Evolutionary conservation across 2,113 vertebrate species (phyloP).

Genomic region (Hymenochirus boettgeri): DNA sequence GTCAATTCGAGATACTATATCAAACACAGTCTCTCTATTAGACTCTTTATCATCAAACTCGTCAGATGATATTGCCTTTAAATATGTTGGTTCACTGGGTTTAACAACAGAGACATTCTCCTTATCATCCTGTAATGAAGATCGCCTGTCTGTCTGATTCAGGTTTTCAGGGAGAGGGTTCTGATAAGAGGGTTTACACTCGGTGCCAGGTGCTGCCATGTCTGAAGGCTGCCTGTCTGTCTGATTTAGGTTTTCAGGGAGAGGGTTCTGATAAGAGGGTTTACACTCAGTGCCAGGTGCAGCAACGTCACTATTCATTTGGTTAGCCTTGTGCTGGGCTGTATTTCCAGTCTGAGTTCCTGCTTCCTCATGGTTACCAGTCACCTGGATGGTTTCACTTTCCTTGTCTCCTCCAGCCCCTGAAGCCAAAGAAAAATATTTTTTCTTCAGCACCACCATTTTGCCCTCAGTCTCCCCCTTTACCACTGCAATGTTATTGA

Average conservation of each 20-base stretch:
- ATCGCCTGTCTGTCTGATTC: neutral
- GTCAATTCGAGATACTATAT: constrained; percentile 28
- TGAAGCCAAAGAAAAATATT: constrained; percentile 44
- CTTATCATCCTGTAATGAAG: neutral
- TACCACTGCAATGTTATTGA: constrained; percentile 77
- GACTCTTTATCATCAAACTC: constrained; percentile 29
- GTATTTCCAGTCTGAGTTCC: neutral
- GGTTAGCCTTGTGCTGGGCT: neutral
- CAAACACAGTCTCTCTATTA: constrained; percentile 52
- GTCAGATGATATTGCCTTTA: constrained; percentile 23
- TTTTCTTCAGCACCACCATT: constrained; percentile 69
- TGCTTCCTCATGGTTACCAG: neutral
- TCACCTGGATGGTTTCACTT: neutral
- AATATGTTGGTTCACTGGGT: neutral
- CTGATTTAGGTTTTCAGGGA: neutral
- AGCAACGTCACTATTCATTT: neutral
- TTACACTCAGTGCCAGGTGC: neutral
- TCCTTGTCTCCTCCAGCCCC: constrained; percentile 21
- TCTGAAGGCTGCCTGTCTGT: no score
- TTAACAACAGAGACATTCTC: no score
- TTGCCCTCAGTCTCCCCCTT: constrained; percentile 68
- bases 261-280: neutral
- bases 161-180: neutral
- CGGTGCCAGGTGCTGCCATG: neutral
- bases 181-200: neutral